Evolutionary conservation across 1,140 invertebrate genomes (phyloP).

Genomic region (Euglossa dilemma): DNA sequence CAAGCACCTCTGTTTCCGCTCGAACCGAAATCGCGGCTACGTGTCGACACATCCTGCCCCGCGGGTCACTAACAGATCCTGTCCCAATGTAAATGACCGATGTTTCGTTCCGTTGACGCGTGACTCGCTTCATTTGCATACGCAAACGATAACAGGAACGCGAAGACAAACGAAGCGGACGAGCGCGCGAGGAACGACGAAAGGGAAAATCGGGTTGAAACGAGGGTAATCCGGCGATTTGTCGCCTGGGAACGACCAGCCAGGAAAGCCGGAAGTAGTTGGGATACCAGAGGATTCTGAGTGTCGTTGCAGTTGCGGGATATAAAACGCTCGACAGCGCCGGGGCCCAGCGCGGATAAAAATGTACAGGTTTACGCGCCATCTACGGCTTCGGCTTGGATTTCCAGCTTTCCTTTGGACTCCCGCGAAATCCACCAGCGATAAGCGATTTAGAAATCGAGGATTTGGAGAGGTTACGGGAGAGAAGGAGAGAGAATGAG

Average conservation of each 20-base stretch:
- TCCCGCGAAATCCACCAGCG: too few species aligned
- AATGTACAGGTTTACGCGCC: not conserved
- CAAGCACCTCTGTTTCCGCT: too few species aligned
- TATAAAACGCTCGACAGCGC: not conserved
- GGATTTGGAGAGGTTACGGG: not conserved
- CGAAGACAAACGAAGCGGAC: too few species aligned
- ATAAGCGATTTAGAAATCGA: not conserved
- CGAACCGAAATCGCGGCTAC: too few species aligned
- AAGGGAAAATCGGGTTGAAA: constrained; percentile 17
- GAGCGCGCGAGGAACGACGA: not conserved
- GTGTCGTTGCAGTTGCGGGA: not conserved
- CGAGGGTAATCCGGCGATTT: constrained; percentile 24
- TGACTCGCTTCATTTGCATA: constrained; percentile 7
- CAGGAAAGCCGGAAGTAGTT: not conserved
- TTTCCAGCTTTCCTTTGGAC: too few species aligned
- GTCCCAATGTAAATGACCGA: not conserved
- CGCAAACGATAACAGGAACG: constrained; percentile 8
- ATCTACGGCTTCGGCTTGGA: too few species aligned
- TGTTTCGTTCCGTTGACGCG: constrained; percentile 9
- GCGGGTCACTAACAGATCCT: too few species aligned
- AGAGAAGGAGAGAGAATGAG: not conserved
- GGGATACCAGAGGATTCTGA: not conserved
- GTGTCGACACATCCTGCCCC: too few species aligned
- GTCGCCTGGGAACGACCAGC: not conserved
- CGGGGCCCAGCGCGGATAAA: not conserved